Conservation (phyloP, 2,797 vertebrate species). For the Acanthopagrus latus region DNA sequence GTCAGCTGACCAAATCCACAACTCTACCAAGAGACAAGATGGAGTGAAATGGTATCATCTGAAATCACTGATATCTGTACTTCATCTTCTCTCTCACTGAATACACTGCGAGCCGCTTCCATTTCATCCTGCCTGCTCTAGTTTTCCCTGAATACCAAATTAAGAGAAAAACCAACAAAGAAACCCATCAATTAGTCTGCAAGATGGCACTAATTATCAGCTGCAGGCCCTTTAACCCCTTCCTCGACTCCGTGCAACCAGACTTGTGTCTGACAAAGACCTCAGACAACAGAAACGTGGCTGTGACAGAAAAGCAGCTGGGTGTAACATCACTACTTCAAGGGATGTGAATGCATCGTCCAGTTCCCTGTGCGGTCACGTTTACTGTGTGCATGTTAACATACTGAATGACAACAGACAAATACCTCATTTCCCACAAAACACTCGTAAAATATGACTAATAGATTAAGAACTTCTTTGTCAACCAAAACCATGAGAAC, state of each 20-base stretch:
- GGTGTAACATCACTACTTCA: not conserved
- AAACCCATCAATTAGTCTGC: slow-evolving; percentile 27
- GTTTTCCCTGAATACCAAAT: slow-evolving; percentile 12
- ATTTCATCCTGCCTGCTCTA: not conserved
- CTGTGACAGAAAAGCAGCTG: too few relatives aligned
- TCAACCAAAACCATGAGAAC: not conserved
- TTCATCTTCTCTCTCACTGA: not conserved
- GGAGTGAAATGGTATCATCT: not conserved
- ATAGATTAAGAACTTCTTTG: not conserved
- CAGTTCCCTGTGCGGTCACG: not conserved
- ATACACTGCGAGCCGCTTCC: not conserved
- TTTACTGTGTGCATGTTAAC: not conserved
- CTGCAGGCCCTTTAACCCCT: slow-evolving; percentile 6
- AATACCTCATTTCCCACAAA: not conserved
- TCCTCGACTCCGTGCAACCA: not conserved
- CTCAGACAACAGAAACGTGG: too few relatives aligned
- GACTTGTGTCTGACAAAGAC: too few relatives aligned
- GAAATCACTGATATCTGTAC: too few relatives aligned
- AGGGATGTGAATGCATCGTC: not conserved
- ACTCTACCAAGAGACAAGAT: not conserved
- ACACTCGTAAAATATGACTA: not conserved
- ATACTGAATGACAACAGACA: not conserved
- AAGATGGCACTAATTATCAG: slow-evolving; percentile 13
- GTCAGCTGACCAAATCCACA: not conserved
- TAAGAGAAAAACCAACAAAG: not conserved